These are phyloP conservation scores for Pelmatolapia mariae DNA, from an alignment of 2,113 vertebrate species.

Conservation along the genomic window DNA sequence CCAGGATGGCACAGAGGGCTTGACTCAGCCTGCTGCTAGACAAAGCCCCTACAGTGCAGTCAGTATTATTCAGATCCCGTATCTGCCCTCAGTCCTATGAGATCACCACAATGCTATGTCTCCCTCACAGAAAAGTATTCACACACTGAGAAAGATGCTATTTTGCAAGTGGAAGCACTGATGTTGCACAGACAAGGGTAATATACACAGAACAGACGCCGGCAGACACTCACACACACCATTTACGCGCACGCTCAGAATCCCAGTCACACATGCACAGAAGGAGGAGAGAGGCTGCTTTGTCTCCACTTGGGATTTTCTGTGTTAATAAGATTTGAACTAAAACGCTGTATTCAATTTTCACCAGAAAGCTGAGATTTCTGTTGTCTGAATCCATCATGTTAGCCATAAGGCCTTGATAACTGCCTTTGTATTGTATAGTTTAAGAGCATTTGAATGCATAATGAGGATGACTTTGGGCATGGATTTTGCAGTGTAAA, in stretches of 20 bases:
- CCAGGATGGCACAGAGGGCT: conserved; percentile 42
- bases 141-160: conserved; percentile 49
- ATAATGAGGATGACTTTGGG: not conserved
- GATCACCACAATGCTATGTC: conserved; percentile 63
- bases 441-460: not conserved
- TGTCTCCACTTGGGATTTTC: conserved; percentile 53
- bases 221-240: not conserved
- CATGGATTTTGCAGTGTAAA: not conserved
- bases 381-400: not conserved
- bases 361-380: not conserved
- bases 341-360: not conserved
- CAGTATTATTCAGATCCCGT: conserved; percentile 40
- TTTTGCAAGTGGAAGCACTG: conserved; percentile 45
- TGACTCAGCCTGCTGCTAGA: conserved; percentile 60
- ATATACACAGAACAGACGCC: conserved; percentile 25
- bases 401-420: not conserved
- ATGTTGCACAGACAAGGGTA: conserved; percentile 47
- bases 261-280: not conserved
- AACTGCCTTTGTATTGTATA: not conserved
- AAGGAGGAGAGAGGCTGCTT: conserved; percentile 44
- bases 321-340: conserved; percentile 26
- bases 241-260: not conserved
- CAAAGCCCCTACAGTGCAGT: conserved; percentile 58
- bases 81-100: conserved; percentile 58
- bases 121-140: conserved; percentile 53